These are phyloP conservation scores for Nycticorax nycticorax DNA, from an alignment of 2,113 vertebrate genomes.

Conservation along the genomic window DNA sequence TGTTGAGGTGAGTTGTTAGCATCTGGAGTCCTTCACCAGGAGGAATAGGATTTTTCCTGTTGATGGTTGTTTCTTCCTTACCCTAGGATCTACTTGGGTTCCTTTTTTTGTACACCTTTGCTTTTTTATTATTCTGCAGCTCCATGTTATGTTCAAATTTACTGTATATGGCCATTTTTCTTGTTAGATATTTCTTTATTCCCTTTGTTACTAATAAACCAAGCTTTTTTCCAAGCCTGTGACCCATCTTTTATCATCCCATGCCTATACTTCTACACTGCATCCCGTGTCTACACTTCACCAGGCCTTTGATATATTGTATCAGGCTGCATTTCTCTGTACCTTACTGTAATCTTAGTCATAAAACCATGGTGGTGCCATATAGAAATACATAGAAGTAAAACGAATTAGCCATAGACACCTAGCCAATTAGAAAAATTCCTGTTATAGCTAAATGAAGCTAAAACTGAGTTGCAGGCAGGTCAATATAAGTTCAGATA, in stretches of 20 bases:
- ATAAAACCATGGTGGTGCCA: not conserved
- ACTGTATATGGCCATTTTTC: not conserved
- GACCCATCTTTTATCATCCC: not conserved
- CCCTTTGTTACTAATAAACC: not conserved
- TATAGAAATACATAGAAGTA: not conserved
- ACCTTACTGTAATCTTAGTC: not conserved
- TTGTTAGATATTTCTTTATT: not conserved
- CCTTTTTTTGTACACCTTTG: not conserved
- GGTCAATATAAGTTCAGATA: not conserved
- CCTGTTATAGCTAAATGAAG: not conserved
- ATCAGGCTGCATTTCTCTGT: not conserved
- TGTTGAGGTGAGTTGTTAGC: not conserved
- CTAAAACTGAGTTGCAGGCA: not conserved
- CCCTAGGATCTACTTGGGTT: not conserved
- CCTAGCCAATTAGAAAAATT: not conserved
- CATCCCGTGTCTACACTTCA: rapidly evolving
- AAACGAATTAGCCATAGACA: not conserved
- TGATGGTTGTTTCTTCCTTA: not conserved
- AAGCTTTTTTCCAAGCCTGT: not conserved
- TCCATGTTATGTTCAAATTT: not conserved
- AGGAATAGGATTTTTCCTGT: not conserved
- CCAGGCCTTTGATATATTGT: not conserved
- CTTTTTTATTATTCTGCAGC: not conserved
- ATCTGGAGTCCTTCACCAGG: not conserved
- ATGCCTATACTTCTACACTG: not conserved